phyloP scores from a whole-genome alignment of 2,888 invertebrate genomes.

The Idaea straminata region DNA sequence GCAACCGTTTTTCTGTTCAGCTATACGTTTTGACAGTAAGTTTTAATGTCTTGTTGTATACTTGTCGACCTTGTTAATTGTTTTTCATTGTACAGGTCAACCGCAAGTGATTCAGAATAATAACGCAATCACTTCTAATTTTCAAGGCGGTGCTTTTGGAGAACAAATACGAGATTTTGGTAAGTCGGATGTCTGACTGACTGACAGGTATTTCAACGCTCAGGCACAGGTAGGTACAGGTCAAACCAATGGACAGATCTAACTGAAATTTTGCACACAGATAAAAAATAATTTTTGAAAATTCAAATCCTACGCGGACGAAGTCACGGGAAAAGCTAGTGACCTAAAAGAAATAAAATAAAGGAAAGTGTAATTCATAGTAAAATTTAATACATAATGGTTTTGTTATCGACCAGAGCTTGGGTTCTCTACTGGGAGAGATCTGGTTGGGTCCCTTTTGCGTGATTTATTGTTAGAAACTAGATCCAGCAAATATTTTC shows the following conservation, averaged over 20 bases:
- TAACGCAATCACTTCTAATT: constrained; percentile 71
- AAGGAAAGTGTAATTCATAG: neutral
- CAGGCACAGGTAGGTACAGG: too few relatives aligned
- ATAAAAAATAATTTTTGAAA: too few relatives aligned
- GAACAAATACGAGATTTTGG: constrained; percentile 72
- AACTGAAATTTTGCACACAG: too few relatives aligned
- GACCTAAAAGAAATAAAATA: neutral
- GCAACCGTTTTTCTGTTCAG: too few relatives aligned
- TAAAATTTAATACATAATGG: neutral
- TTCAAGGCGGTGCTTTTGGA: constrained; percentile 70
- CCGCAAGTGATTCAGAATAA: constrained; percentile 55
- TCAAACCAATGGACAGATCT: too few relatives aligned
- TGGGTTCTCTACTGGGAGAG: neutral
- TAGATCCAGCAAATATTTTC: neutral
- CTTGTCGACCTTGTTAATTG: constrained; percentile 1
- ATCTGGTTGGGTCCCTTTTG: constrained; percentile 10
- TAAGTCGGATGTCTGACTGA: too few relatives aligned
- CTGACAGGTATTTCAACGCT: too few relatives aligned
- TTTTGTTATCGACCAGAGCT: constrained; percentile 10
- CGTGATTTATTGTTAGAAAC: constrained; percentile 6
- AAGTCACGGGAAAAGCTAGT: too few relatives aligned
- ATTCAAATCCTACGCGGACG: too few relatives aligned
- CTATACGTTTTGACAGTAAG: constrained; percentile 9
- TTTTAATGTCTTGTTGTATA: constrained; percentile 2
- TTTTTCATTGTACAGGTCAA: constrained; percentile 48